A percentile compares a stretch with the other conserved stretches of the same genome.
These are phyloP conservation scores for Drosophila prostipennis DNA, from an alignment of 2,888 invertebrate genomes.

Conservation along the genomic window DNA sequence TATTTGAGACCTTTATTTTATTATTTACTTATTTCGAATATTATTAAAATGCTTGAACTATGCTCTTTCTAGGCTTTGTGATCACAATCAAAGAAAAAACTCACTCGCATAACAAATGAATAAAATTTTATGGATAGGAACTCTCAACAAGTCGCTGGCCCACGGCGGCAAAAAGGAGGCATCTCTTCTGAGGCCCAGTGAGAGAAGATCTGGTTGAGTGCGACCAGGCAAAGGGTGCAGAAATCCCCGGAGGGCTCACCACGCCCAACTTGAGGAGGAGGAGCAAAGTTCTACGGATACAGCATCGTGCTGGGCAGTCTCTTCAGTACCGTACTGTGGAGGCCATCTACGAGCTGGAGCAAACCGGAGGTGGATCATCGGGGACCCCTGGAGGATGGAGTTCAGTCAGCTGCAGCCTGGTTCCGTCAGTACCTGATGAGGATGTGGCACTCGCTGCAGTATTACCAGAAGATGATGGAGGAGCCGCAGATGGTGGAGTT, in stretches of 20 bases:
- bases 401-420: slow-evolving; percentile 88
- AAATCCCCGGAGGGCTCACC: background rate
- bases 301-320: slow-evolving; percentile 86
- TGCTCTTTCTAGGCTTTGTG: background rate
- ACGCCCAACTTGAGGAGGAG: background rate
- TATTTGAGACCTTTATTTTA: no score
- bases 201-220: background rate
- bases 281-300: slow-evolving; percentile 31
- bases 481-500: slow-evolving; percentile 97
- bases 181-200: background rate
- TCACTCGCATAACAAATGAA: background rate
- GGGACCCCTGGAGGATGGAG: slow-evolving; percentile 91
- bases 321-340: slow-evolving; percentile 86
- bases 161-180: background rate
- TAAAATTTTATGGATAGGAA: slow-evolving; percentile 15
- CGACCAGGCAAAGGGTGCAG: background rate
- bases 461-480: slow-evolving; percentile 91
- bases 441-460: slow-evolving; percentile 89
- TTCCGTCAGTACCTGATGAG: slow-evolving; percentile 89
- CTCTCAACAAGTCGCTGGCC: background rate
- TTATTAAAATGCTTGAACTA: no score
- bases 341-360: slow-evolving; percentile 89
- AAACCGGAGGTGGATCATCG: slow-evolving; percentile 89
- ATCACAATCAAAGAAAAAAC: background rate
- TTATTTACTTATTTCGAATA: no score